These are phyloP conservation scores for Diachasma alloeum DNA, from an alignment of 1,140 invertebrate species.

Conservation along the genomic window DNA sequence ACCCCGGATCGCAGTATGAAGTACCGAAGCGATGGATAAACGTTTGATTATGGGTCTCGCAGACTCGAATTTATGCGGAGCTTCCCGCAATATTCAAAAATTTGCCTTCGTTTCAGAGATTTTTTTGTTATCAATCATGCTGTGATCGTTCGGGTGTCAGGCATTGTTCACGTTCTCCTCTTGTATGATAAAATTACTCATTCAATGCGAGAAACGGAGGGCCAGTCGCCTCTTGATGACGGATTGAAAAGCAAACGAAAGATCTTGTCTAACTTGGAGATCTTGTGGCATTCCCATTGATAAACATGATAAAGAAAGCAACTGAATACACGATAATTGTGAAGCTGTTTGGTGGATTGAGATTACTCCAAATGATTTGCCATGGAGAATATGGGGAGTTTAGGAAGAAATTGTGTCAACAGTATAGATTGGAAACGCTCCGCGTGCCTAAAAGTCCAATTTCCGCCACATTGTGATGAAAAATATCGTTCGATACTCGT, in stretches of 20 bases:
- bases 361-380: background rate
- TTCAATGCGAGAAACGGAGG: background rate
- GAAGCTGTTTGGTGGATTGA: background rate
- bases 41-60: background rate
- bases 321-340: background rate
- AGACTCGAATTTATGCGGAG: background rate
- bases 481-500: no score
- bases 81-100: background rate
- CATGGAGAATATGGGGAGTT: background rate
- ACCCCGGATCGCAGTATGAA: background rate
- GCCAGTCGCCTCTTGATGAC: background rate
- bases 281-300: no score
- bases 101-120: background rate
- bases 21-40: background rate
- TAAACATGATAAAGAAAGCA: background rate
- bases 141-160: background rate
- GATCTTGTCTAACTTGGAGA: background rate
- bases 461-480: no score
- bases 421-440: constrained; percentile 1
- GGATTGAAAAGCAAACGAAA: background rate
- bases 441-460: no score
- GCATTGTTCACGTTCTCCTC: background rate
- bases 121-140: background rate
- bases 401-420: background rate
- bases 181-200: background rate